Conservation (phyloP, 1,140 invertebrate species). For the Heliconius nattereri region DNA sequence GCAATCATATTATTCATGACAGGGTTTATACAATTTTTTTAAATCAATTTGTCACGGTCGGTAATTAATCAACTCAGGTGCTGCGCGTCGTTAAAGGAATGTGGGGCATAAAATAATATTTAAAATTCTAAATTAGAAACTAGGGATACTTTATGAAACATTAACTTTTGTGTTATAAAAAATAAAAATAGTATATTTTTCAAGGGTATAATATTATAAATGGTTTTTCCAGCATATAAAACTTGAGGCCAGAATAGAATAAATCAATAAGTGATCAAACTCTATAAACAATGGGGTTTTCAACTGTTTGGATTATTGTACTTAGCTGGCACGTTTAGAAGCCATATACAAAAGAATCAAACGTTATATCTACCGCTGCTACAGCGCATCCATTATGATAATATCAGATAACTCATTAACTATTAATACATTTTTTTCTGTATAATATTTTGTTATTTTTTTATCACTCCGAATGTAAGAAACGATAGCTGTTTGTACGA, state of each 20-base stretch:
- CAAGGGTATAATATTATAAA: no score
- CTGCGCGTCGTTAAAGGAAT: not conserved
- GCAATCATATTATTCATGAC: not conserved
- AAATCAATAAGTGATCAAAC: constrained; percentile 1
- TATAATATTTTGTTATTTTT: not conserved
- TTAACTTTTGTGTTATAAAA: no score
- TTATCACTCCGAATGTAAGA: no score
- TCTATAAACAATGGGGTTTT: not conserved
- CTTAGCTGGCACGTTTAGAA: not conserved
- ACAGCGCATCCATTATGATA: not conserved
- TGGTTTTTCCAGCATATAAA: not conserved
- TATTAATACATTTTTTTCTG: not conserved
- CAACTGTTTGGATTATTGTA: constrained; percentile 6
- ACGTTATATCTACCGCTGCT: not conserved
- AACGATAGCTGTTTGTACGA: no score
- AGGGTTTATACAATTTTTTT: not conserved
- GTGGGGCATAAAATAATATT: not conserved
- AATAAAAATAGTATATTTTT: no score
- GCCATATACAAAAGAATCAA: constrained; percentile 3
- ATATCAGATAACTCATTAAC: not conserved
- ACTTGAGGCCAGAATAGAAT: not conserved
- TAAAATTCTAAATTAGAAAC: constrained; percentile 1
- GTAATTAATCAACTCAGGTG: constrained; percentile 4
- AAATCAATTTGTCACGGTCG: not conserved
- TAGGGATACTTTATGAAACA: not conserved